phyloP scores from a whole-genome alignment of 2,797 vertebrate species.

The Kryptolebias ocellatus region DNA sequence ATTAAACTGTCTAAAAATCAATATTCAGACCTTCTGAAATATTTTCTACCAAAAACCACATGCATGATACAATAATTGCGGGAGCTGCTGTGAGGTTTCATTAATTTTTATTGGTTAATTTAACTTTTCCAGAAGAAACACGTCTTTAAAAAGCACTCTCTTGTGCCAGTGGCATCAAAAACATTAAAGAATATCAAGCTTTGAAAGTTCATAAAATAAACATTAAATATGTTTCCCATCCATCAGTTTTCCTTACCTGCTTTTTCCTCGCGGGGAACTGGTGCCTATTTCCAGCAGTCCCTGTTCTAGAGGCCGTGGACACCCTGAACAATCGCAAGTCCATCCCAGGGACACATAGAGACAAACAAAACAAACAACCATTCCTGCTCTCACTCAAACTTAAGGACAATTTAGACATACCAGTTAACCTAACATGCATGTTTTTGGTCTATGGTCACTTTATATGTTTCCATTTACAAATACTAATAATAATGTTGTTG shows the following conservation, averaged over 20 bases:
- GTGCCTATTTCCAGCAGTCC: too few relatives aligned
- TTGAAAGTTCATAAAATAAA: background rate
- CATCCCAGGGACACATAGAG: too few relatives aligned
- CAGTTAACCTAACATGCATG: too few relatives aligned
- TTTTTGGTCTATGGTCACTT: too few relatives aligned
- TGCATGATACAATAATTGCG: background rate
- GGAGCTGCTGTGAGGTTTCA: constrained; percentile 2
- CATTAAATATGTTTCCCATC: too few relatives aligned
- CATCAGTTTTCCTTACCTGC: too few relatives aligned
- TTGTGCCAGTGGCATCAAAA: background rate
- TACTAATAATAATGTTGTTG: background rate
- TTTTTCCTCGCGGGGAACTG: too few relatives aligned
- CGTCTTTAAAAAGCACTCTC: background rate
- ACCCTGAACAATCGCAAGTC: too few relatives aligned
- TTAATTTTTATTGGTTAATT: constrained; percentile 7
- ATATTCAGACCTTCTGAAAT: background rate
- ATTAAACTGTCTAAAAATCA: background rate
- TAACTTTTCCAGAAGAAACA: constrained; percentile 1
- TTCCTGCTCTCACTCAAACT: too few relatives aligned
- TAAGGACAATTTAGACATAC: too few relatives aligned
- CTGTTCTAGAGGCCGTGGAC: too few relatives aligned
- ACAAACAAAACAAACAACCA: too few relatives aligned
- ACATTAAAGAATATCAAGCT: background rate
- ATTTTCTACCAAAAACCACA: constrained; percentile 1
- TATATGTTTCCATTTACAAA: background rate